These are phyloP conservation scores for Phylloscopus trochilus DNA, from an alignment of 2,113 vertebrate genomes.

Conservation along the genomic window DNA sequence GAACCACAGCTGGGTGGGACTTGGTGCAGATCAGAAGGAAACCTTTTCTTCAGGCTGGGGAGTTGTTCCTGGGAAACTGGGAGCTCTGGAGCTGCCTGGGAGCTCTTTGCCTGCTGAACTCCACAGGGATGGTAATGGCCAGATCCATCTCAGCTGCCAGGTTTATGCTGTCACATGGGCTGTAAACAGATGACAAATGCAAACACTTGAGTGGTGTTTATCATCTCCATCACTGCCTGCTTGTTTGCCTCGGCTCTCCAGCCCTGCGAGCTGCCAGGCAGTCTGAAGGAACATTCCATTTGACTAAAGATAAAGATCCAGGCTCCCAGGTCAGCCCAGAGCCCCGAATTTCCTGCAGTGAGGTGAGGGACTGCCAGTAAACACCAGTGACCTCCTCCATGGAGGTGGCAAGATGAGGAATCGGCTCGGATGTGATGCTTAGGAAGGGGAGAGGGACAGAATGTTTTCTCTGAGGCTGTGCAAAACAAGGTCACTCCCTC, in stretches of 20 bases:
- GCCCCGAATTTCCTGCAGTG: neutral
- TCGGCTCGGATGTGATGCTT: rapidly evolving
- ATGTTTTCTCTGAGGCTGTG: neutral
- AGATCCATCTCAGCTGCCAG: conserved; percentile 6
- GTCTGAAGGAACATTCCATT: neutral
- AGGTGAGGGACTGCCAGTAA: neutral
- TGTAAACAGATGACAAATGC: conserved; percentile 35
- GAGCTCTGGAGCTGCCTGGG: neutral
- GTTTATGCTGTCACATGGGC: neutral
- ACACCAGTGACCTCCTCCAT: neutral
- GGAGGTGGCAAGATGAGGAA: neutral
- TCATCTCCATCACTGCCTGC: conserved; percentile 31
- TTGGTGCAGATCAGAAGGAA: neutral
- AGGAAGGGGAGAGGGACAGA: neutral
- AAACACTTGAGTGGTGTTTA: conserved; percentile 23
- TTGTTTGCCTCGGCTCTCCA: neutral
- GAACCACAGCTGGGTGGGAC: neutral
- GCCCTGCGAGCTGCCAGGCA: neutral
- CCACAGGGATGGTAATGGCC: neutral
- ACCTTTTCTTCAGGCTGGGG: neutral
- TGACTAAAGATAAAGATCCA: neutral
- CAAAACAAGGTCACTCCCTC: neutral
- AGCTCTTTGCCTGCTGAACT: neutral
- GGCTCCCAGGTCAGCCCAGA: neutral
- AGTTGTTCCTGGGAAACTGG: neutral